Evolutionary conservation across 1,140 invertebrate species (phyloP), one percentile per base, ranked within the genome.

Genomic region (Lucilia cuprina): DNA sequence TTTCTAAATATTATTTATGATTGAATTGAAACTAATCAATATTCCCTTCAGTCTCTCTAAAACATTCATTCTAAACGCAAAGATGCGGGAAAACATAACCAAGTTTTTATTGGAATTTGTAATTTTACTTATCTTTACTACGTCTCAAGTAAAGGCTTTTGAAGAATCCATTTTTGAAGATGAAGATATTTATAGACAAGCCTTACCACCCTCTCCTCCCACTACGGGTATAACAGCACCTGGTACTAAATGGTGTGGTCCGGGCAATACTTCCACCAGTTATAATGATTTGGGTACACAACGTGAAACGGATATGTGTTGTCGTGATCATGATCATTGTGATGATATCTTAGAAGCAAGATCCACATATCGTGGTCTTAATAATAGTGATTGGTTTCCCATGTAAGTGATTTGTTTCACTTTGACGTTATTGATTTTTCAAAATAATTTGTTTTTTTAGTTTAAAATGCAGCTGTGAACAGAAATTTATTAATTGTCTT

Each of bases 311-410:
- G 96, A 97, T 88, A 93, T 91, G 47, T 97, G 96, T 87, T 97
- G 96, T 90, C 91, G 96, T 1, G 92, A 92, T 0, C 96, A 97
- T 86, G 96, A 97, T 89, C 92, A 94, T 84, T 97, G 96, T 87
- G 95, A 95, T 78, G 89, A 93, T 49, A 90, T 91, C 0, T 94
- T 96, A 19, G 90, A 91, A 50, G 92, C 93, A 2, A 82, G 84
- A 17, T 90, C 93, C 84, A 92, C 92, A 0, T 93, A 93, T 74
- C 88, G 95, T 86, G 94, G 93, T 77, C 89, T 96, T 8, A 94
- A 92, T 13, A 96, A 96, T 89, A 87, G 92, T 0, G 92, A 92
- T 7, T 93, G 92, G 86, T 94, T 94, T 86, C 93, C 93, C 14
- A 93, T 89, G 89, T 91, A 83, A 87, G 87, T 87, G 14, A 70